These are phyloP conservation scores for Ascidia mentula DNA, from an alignment of 23 tunicate species.

Conservation along the genomic window DNA sequence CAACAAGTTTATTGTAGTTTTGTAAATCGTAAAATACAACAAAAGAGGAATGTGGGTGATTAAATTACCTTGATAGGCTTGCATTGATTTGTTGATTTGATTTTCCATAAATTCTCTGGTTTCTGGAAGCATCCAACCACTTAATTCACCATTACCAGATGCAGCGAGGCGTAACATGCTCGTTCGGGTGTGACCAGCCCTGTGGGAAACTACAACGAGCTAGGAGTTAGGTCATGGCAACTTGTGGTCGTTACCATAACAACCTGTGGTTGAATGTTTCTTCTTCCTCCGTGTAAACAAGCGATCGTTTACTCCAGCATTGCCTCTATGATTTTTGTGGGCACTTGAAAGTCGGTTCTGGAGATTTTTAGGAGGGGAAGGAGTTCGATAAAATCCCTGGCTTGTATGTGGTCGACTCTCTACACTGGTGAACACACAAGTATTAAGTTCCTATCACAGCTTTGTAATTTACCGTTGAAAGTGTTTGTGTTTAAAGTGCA, in stretches of 20 bases:
- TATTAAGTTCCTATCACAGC: no score
- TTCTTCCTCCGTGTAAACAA: conserved; percentile 16
- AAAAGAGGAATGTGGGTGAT: no score
- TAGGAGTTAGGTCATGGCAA: no score
- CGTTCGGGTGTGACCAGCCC: conserved; percentile 67
- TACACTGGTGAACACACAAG: no score
- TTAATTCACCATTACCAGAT: conserved; percentile 16
- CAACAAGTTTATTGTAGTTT: background rate
- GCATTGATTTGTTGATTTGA: conserved; percentile 47
- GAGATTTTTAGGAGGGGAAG: conserved; percentile 22
- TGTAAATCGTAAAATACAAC: background rate
- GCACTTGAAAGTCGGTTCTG: conserved; percentile 18
- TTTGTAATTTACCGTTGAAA: no score
- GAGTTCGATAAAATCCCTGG: conserved; percentile 25
- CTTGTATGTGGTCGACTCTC: conserved; percentile 35
- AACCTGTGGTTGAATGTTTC: background rate
- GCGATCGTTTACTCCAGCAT: conserved; percentile 53
- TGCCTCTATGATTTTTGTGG: conserved; percentile 72
- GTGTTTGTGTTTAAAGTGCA: no score
- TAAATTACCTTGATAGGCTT: conserved; percentile 71
- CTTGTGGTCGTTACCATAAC: no score
- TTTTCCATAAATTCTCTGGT: conserved; percentile 35
- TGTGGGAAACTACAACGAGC: no score
- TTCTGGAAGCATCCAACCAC: conserved; percentile 80
- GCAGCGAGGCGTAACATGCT: conserved; percentile 48